phyloP scores from a whole-genome alignment of 2,797 vertebrate species.

The Rhynchonycteris naso region DNA sequence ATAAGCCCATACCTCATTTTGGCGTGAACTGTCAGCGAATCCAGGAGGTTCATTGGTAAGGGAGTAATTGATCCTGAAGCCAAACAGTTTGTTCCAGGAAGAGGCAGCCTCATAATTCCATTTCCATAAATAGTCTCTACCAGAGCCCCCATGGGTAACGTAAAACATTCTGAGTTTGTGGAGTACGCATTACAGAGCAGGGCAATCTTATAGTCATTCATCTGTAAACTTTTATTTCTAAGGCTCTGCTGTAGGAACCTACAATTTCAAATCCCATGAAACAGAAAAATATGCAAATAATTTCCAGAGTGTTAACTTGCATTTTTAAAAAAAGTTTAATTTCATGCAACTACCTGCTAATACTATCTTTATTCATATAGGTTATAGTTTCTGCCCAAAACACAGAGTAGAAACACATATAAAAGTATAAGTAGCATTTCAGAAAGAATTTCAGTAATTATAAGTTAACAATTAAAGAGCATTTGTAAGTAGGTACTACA shows the following conservation, averaged over 20 bases:
- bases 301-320: conserved; percentile 35
- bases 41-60: conserved; percentile 97
- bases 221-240: conserved; percentile 96
- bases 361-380: background rate
- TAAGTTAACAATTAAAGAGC: conserved; percentile 1
- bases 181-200: conserved; percentile 98
- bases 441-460: conserved; percentile 19
- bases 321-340: conserved; percentile 24
- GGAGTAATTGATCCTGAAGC: conserved; percentile 96
- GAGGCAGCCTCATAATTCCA: conserved; percentile 92
- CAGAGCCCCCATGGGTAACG: conserved; percentile 97
- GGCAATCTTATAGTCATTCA: conserved; percentile 99
- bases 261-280: conserved; percentile 55
- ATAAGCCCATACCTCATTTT: conserved; percentile 95
- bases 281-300: conserved; percentile 57
- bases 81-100: conserved; percentile 96
- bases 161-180: conserved; percentile 99
- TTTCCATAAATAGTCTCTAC: conserved; percentile 99
- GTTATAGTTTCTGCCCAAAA: background rate
- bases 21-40: conserved; percentile 98
- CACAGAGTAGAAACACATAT: background rate
- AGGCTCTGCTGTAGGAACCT: conserved; percentile 98
- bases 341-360: background rate
- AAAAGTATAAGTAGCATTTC: conserved; percentile 11
- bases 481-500: conserved; percentile 9